Conservation (phyloP, 2,113 vertebrate species). For the Rhinogobius similis region DNA sequence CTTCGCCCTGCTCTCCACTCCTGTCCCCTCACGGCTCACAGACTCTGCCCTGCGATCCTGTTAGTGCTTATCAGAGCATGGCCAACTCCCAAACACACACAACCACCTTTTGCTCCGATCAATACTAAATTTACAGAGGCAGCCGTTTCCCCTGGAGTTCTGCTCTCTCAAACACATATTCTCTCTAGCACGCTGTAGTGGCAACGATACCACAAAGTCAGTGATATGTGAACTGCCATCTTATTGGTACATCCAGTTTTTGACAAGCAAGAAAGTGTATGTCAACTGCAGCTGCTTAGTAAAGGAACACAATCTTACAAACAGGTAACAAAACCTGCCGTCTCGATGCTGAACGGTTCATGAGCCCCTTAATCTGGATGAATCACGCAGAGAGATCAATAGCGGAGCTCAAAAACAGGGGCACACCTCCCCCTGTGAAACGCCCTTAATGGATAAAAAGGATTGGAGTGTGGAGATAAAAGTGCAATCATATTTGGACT, state of each 20-base stretch:
- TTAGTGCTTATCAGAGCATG: conserved; percentile 62
- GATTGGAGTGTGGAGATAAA: conserved; percentile 45
- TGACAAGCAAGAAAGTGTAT: background rate
- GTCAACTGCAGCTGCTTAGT: background rate
- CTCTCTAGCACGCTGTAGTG: background rate
- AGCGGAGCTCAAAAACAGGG: conserved; percentile 41
- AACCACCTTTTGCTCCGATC: conserved; percentile 47
- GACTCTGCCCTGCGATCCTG: conserved; percentile 53
- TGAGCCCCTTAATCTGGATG: conserved; percentile 22
- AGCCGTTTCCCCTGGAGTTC: conserved; percentile 58
- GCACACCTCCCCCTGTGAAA: conserved; percentile 32
- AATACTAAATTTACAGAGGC: conserved; percentile 62
- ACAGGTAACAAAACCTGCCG: conserved; percentile 1
- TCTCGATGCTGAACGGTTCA: conserved; percentile 1
- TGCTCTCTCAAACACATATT: conserved; percentile 38
- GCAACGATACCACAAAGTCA: conserved; percentile 1
- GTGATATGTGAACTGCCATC: conserved; percentile 5
- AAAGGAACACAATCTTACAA: background rate
- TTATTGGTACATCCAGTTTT: conserved; percentile 5
- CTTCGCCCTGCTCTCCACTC: conserved; percentile 30
- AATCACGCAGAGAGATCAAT: conserved; percentile 51
- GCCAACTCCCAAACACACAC: conserved; percentile 38
- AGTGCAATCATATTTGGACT: conserved; percentile 37
- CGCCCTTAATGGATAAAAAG: conserved; percentile 34
- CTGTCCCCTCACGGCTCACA: conserved; percentile 52